These are phyloP conservation scores for Squalus acanthias DNA, from an alignment of 2,797 vertebrate species.

Conservation along the genomic window DNA sequence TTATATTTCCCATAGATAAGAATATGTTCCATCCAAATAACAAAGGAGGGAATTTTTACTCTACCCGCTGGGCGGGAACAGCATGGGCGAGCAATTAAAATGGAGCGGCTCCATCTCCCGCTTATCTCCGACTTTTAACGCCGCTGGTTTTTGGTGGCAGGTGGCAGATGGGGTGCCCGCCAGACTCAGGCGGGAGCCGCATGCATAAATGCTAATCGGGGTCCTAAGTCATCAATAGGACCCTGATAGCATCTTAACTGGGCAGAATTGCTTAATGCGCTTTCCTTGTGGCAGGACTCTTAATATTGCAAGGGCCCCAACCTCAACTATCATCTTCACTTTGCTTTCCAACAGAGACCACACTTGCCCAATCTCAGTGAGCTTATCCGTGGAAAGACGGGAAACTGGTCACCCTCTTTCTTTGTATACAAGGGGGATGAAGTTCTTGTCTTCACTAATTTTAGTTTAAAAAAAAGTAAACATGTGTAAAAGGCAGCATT, in stretches of 20 bases:
- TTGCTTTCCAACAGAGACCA: neutral
- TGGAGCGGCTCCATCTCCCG: neutral
- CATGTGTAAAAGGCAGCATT: neutral
- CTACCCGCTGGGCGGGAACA: neutral
- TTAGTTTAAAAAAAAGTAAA: neutral
- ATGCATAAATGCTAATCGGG: neutral
- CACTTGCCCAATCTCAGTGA: neutral
- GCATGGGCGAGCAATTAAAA: neutral
- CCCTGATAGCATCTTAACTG: neutral
- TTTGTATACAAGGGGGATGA: neutral
- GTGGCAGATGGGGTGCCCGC: no score
- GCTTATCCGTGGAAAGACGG: neutral
- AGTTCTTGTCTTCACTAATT: neutral
- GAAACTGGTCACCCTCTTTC: neutral
- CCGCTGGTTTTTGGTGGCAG: neutral
- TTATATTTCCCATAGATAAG: neutral
- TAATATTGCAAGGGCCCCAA: neutral
- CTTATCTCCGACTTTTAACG: neutral
- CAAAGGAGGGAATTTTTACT: neutral
- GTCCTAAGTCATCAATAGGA: neutral
- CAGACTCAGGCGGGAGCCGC: neutral
- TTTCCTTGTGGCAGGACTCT: neutral
- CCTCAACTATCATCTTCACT: neutral
- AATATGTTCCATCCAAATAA: neutral
- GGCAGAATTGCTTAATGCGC: neutral